phyloP scores from a whole-genome alignment of 2,113 vertebrate species.

The Potamarius usumacintae region DNA sequence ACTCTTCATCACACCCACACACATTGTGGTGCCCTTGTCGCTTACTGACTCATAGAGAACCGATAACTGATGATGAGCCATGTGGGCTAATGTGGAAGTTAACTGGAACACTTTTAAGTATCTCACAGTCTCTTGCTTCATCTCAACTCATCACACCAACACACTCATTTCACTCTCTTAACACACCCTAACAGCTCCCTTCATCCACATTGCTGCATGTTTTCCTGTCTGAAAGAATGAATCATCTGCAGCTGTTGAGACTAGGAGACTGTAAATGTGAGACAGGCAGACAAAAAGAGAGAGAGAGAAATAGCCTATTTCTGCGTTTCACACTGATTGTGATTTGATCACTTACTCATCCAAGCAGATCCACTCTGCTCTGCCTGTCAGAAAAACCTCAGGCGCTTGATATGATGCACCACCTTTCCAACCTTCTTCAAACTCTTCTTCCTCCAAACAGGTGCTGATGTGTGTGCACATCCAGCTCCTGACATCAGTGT shows the following conservation, averaged over 20 bases:
- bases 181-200: not conserved
- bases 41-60: constrained; percentile 13
- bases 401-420: not conserved
- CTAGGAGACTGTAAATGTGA: not conserved
- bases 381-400: not conserved
- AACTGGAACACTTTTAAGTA: not conserved
- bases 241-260: constrained; percentile 39
- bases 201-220: constrained; percentile 10
- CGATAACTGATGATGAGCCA: not conserved
- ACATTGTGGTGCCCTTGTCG: too few species aligned
- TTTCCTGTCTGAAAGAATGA: constrained; percentile 41
- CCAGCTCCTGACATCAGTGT: constrained; percentile 36
- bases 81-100: not conserved
- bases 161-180: not conserved
- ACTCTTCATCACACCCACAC: not conserved
- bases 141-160: not conserved
- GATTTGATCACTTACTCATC: constrained; percentile 43
- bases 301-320: not conserved
- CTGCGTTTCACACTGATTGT: constrained; percentile 7
- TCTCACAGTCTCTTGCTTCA: not conserved
- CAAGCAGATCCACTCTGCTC: constrained; percentile 5
- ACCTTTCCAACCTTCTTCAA: constrained; percentile 10
- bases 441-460: constrained; percentile 22
- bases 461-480: constrained; percentile 14
- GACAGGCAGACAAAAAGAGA: not conserved